Percentiles rank a stretch among this genome's conserved stretches.
Conservation (phyloP, 1,140 invertebrate genomes). For the Ooceraea biroi region DNA sequence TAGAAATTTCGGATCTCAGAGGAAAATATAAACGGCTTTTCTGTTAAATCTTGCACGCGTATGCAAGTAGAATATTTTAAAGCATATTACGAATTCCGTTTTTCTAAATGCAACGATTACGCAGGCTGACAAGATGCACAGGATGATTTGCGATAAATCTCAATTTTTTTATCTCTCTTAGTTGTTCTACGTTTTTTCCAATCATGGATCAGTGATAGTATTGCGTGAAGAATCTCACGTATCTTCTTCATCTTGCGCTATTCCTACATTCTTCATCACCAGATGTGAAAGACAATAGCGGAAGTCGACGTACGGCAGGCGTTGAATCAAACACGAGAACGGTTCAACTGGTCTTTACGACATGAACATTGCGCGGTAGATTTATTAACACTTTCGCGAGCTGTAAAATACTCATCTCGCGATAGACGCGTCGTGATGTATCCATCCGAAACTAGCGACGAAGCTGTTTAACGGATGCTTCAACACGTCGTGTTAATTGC, state of each 20-base stretch:
- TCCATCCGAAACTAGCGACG: background rate
- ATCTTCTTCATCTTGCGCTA: background rate
- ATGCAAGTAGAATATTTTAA: background rate
- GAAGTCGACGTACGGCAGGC: background rate
- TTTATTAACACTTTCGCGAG: slow-evolving; percentile 45
- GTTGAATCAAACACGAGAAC: slow-evolving; percentile 30
- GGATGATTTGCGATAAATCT: background rate
- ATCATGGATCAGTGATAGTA: too few species aligned
- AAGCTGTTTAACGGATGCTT: slow-evolving; percentile 25
- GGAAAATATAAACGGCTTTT: background rate
- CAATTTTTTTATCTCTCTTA: background rate
- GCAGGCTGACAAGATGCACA: background rate
- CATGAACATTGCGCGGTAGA: slow-evolving; percentile 17
- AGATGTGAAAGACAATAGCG: background rate
- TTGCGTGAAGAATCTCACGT: too few species aligned
- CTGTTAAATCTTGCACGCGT: background rate
- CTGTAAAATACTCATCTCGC: slow-evolving; percentile 29
- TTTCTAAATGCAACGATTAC: background rate
- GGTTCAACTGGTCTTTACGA: background rate
- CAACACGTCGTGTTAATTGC: slow-evolving; percentile 28
- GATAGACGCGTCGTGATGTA: background rate
- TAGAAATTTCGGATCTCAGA: background rate
- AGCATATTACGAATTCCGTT: background rate
- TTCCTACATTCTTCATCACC: background rate
- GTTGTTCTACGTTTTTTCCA: too few species aligned